Evolutionary conservation across 2,113 vertebrate species (phyloP).

Genomic region (Oreochromis aureus): DNA sequence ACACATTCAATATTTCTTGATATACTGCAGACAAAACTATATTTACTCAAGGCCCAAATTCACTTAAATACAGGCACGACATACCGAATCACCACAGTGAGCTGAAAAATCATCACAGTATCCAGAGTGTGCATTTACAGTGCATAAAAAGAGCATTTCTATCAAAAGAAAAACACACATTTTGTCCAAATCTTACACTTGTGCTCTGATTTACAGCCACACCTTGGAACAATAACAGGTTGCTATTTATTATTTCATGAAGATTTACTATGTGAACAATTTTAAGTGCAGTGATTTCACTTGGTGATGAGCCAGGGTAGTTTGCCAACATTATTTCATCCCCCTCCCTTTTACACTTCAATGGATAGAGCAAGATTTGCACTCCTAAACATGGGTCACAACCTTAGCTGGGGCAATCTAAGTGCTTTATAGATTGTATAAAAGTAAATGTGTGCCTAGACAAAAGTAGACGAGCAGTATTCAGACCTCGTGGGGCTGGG

Average conservation of each 20-base stretch:
- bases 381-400: constrained; percentile 2
- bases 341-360: not conserved
- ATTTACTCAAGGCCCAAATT: constrained; percentile 12
- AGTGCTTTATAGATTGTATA: constrained; percentile 21
- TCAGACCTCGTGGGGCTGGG: not conserved
- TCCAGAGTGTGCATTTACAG: not conserved
- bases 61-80: not conserved
- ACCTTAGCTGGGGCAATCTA: not conserved
- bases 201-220: constrained; percentile 32
- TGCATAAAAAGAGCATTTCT: constrained; percentile 19
- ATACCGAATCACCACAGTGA: not conserved
- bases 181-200: constrained; percentile 21
- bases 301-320: constrained; percentile 44
- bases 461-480: not conserved
- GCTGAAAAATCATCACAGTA: not conserved
- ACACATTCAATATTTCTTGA: constrained; percentile 3
- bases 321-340: constrained; percentile 21
- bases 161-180: constrained; percentile 22
- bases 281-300: constrained; percentile 5
- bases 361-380: not conserved
- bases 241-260: constrained; percentile 26
- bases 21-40: not conserved
- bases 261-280: constrained; percentile 49
- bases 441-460: not conserved
- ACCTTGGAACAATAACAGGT: constrained; percentile 23